These are phyloP conservation scores for Petroica traversi DNA, from an alignment of 2,113 vertebrate genomes.

Conservation along the genomic window DNA sequence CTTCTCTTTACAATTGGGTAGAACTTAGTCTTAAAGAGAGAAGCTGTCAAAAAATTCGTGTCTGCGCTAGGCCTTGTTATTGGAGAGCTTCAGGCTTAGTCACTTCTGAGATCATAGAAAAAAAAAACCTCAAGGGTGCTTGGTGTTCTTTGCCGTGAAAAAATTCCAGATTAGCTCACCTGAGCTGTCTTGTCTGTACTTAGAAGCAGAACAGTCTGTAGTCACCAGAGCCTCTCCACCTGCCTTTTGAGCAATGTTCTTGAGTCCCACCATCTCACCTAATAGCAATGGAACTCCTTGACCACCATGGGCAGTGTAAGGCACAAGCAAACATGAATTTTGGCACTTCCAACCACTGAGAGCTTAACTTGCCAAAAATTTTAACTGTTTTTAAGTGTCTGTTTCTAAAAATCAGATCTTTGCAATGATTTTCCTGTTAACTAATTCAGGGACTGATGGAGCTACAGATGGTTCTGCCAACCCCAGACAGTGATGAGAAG, in stretches of 20 bases:
- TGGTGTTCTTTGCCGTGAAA: neutral
- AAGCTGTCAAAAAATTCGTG: neutral
- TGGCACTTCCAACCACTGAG: neutral
- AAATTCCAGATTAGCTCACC: neutral
- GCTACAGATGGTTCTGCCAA: slow-evolving; percentile 91
- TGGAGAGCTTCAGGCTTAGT: neutral
- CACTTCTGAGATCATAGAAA: neutral
- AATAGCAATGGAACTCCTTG: neutral
- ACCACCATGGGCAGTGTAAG: neutral
- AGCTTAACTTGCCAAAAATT: neutral
- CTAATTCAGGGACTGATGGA: slow-evolving; percentile 87
- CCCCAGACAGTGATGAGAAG: slow-evolving; percentile 84
- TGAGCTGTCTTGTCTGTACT: neutral
- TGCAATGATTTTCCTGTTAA: neutral
- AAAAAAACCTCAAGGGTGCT: neutral
- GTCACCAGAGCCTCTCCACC: neutral
- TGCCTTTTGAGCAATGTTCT: neutral
- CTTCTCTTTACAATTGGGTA: neutral
- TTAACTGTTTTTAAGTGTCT: neutral
- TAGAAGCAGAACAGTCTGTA: neutral
- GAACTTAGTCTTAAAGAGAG: neutral
- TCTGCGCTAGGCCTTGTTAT: neutral
- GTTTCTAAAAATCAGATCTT: neutral
- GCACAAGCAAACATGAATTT: neutral
- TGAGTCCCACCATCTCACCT: neutral